These are phyloP conservation scores for Diglossa cyanea DNA, from an alignment of 2,797 vertebrate genomes.

Conservation along the genomic window DNA sequence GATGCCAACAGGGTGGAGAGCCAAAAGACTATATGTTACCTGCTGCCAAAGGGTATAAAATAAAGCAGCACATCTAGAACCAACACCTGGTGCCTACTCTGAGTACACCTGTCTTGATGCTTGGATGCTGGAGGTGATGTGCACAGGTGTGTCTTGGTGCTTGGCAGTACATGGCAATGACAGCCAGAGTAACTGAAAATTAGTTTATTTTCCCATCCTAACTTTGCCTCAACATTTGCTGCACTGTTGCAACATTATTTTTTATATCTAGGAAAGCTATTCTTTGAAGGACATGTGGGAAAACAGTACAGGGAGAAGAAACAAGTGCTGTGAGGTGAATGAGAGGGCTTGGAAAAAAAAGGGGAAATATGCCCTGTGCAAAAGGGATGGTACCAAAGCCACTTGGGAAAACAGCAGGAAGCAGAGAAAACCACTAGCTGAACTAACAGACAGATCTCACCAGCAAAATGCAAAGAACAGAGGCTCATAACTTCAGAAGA, in stretches of 20 bases:
- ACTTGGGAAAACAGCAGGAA: neutral
- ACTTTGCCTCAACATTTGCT: neutral
- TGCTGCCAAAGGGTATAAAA: neutral
- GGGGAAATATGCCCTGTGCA: neutral
- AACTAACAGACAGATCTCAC: neutral
- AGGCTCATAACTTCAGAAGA: neutral
- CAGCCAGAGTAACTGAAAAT: neutral
- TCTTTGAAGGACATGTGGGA: neutral
- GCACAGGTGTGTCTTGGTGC: neutral
- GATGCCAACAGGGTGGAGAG: neutral
- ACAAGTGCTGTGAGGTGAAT: neutral
- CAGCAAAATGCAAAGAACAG: neutral
- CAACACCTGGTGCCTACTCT: neutral
- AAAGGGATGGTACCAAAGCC: neutral
- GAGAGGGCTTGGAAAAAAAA: neutral
- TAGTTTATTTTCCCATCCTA: neutral
- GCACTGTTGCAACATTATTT: neutral
- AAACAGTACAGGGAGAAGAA: neutral
- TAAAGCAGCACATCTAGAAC: neutral
- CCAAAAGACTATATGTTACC: neutral
- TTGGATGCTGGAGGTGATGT: neutral
- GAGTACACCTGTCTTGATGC: neutral
- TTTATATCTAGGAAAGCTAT: neutral
- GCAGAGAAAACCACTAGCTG: neutral
- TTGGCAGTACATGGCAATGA: rapidly evolving